Conservation (phyloP, 2,113 vertebrate species). For the Oophaga pumilio region DNA sequence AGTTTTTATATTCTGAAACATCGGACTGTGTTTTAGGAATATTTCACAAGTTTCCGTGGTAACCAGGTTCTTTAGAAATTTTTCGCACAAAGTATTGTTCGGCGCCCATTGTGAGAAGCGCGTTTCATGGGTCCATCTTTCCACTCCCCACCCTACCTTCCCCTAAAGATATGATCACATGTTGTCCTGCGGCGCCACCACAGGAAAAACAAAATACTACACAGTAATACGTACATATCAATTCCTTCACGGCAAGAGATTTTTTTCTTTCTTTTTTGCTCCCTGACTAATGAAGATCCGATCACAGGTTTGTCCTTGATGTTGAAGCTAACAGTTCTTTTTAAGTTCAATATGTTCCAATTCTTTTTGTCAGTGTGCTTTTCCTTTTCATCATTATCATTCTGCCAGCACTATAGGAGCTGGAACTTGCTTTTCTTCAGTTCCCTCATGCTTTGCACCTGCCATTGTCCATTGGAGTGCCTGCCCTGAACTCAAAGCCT, state of each 20-base stretch:
- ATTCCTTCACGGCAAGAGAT: background rate
- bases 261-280: too few species aligned
- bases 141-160: background rate
- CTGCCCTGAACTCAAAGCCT: too few species aligned
- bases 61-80: conserved; percentile 24
- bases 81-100: background rate
- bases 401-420: too few species aligned
- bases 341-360: too few species aligned
- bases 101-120: background rate
- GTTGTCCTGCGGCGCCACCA: background rate
- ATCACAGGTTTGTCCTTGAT: too few species aligned
- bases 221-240: background rate
- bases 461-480: too few species aligned
- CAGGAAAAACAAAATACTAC: background rate
- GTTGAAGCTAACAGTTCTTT: too few species aligned
- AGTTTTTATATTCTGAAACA: conserved; percentile 4
- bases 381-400: too few species aligned
- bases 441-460: too few species aligned
- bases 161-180: background rate
- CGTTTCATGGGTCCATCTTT: background rate
- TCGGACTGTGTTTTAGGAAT: background rate
- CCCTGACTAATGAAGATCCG: too few species aligned
- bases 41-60: background rate
- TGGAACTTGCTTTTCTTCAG: too few species aligned
- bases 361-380: too few species aligned